Base-by-base conservation (phyloP, 1,140 invertebrate species). In the Atta cephalotes region DNA sequence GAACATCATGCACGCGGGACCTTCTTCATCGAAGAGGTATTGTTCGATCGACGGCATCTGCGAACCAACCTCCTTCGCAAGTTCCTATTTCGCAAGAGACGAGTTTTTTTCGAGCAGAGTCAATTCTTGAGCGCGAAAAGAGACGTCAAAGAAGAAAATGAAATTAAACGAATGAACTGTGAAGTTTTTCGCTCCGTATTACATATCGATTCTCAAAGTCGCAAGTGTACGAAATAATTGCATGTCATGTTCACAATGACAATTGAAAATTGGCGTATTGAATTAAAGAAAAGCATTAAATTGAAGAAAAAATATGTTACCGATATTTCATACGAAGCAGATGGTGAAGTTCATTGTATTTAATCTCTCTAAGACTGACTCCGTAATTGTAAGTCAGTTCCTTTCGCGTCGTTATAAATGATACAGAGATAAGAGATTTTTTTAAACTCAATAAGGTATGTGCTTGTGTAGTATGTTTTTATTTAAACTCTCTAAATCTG, bases 51-150 rank as follows among this genome's bases (percentile, higher is more conserved):
- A 65, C 28, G 63, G 35, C 35, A 18, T 14, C 10, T 12, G n/a
- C 65, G 84, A 16, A 63, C 31, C 9, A 66, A 25, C 7, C 28
- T 63, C 25, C 21, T 63, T 51, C 70, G 65, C 58, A 66, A 76
- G 49, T 88, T 81, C 49, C 86, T 53, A 18, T 28, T 31, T 87
- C 7, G 35, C 18, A 58, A 60, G 63, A 49, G 56, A 77, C 21
- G 21, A 25, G 66, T 53, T 86, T 49, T 53, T 86, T 49, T 25
- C 66, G 31, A 28, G 63, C 56, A 25, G 56, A 31, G 12, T 31
- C 39, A 56, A 16, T 76, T 49, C 21, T 68, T 39, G 12, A 81
- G 35, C 49, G 65, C 16, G 18, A 62, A 49, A 72, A 66, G 25
- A 65, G 25, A 77, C 35, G 3, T 49, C 18, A 5, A 31, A 49